Evolutionary conservation across 2,113 vertebrate genomes (phyloP), one percentile per base, ranked within the genome.

Genomic region (Azemiops feae): DNA sequence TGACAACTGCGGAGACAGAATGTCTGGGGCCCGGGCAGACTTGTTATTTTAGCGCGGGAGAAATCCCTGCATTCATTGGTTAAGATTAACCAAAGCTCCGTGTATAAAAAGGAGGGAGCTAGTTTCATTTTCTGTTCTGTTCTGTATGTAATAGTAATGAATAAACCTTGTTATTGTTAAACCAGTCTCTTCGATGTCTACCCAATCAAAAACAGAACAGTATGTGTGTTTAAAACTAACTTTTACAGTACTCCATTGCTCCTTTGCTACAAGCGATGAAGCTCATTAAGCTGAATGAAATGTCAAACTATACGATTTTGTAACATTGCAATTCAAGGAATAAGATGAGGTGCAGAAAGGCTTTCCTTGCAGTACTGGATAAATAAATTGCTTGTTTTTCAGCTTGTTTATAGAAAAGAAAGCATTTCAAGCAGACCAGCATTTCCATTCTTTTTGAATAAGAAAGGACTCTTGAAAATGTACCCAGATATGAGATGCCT

Each of bases 201-300:
- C n/a, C n/a, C n/a, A n/a, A n/a, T n/a, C n/a, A n/a, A n/a, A n/a
- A n/a, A n/a, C n/a, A n/a, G n/a, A n/a, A n/a, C n/a, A n/a, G 93
- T 55, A 92, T 96, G 87, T 94, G 88, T 74, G 55, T 92, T 47
- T 39, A 74, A 89, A 92, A 88, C 92, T 90, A 11, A 91, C 89
- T 89, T 60, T 95, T 88, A 18, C 25, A 9, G 27, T 88, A 85
- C 87, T 34, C 1, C 52, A 58, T 93, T 11, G n/a, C 60, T 89
- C 86, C 91, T 85, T 91, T n/a, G 53, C 90, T 91, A 89, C 81
- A 3, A 89, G 88, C 58, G 53, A 87, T 95, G 43, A 50, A 94
- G 91, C 47, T 95, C 52, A n/a, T 92, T 93, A 85, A 27, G 3
- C 0, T 34, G 93, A 58, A 93, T 23, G 0, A 92, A 94, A 92